phyloP scores from a whole-genome alignment of 2,797 vertebrate species.

The Centroberyx gerrardi region DNA sequence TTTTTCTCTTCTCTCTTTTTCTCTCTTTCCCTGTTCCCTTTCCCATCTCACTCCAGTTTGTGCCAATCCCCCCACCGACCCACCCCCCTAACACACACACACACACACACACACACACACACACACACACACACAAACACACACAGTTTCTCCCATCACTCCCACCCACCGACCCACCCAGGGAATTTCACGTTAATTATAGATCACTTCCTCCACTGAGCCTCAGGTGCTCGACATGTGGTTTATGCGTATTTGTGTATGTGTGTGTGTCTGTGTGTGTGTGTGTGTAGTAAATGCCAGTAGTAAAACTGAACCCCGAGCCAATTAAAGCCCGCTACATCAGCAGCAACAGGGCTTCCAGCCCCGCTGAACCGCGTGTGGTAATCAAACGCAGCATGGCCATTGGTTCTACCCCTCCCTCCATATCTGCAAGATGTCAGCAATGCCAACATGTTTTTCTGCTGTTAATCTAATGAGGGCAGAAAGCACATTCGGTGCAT shows the following conservation, averaged over 20 bases:
- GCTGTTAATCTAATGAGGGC: slow-evolving; percentile 34
- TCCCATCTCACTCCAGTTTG: background rate
- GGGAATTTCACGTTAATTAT: slow-evolving; percentile 45
- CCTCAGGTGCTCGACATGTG: slow-evolving; percentile 36
- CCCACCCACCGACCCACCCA: background rate
- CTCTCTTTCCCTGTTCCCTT: background rate
- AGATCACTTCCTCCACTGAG: slow-evolving; percentile 36
- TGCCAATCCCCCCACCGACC: too few relatives aligned
- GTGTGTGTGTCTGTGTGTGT: background rate
- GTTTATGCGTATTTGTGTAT: background rate
- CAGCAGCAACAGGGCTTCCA: slow-evolving; percentile 52
- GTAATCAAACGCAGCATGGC: slow-evolving; percentile 39
- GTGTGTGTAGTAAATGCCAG: slow-evolving; percentile 8
- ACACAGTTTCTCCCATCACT: background rate
- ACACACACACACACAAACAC: background rate
- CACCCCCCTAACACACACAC: background rate
- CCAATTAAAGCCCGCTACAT: slow-evolving; percentile 55
- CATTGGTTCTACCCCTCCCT: slow-evolving; percentile 3
- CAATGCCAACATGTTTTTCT: slow-evolving; percentile 10
- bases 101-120: background rate
- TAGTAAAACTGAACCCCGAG: slow-evolving; percentile 36
- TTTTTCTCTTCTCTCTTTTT: background rate
- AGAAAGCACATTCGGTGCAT: background rate
- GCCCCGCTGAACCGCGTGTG: slow-evolving; percentile 34
- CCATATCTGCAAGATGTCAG: slow-evolving; percentile 22